A percentile compares a stretch with the other conserved stretches of the same genome.
Evolutionary conservation across 30 jellyfish, hydroid and myxozoan genomes (phyloP).

Genomic region (Aurelia coerulea): DNA sequence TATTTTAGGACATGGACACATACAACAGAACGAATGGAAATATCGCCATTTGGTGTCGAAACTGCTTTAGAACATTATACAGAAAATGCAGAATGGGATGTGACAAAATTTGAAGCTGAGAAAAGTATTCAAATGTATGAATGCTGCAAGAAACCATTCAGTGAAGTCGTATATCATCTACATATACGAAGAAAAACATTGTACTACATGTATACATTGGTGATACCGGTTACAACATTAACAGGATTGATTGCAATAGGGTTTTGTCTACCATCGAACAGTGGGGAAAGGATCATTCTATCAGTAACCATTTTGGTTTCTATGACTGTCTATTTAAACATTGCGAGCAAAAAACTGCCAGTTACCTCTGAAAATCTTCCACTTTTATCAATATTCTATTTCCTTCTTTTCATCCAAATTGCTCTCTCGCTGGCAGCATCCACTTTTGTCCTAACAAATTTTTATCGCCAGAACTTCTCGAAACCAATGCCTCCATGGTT

Average conservation of each 20-base stretch:
- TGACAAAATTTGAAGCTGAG: conserved; percentile 42
- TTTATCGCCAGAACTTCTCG: conserved; percentile 61
- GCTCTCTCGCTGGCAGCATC: conserved; percentile 76
- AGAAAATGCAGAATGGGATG: conserved; percentile 83
- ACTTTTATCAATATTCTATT: conserved; percentile 64
- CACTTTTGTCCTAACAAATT: conserved; percentile 55
- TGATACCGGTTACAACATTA: conserved; percentile 66
- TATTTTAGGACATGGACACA: conserved; percentile 66
- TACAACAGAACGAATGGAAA: conserved; percentile 37
- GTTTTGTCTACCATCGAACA: conserved; percentile 75
- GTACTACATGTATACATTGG: conserved; percentile 76
- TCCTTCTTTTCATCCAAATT: conserved; percentile 64
- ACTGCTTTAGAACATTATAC: conserved; percentile 53
- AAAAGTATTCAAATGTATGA: conserved; percentile 23
- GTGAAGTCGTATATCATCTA: conserved; percentile 71
- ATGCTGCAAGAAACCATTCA: conserved; percentile 67
- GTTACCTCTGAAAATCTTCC: conserved; percentile 84
- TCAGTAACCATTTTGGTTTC: conserved; percentile 75
- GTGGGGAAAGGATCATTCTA: conserved; percentile 78
- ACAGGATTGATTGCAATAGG: conserved; percentile 68
- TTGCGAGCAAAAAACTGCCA: conserved; percentile 77
- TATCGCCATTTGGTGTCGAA: conserved; percentile 15
- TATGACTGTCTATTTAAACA: conserved; percentile 76
- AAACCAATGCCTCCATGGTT: conserved; percentile 81
- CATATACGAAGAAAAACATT: conserved; percentile 71